These are phyloP conservation scores for Acipenser oxyrinchus DNA, from an alignment of 2,797 vertebrate genomes.

Conservation along the genomic window DNA sequence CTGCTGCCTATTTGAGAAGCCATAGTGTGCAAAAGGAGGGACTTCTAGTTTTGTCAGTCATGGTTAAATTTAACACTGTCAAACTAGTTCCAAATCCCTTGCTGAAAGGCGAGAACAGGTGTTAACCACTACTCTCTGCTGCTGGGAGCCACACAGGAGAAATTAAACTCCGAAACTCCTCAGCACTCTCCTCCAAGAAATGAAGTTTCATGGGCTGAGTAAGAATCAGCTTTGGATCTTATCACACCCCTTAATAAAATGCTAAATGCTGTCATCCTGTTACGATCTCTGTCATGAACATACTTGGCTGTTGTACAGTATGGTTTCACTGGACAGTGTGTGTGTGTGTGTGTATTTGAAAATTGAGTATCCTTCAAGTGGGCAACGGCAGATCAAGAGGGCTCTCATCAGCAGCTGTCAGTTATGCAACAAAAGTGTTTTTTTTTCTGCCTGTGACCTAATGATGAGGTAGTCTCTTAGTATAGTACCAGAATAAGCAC, in stretches of 20 bases:
- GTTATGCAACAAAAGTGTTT: not conserved
- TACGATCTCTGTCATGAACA: not conserved
- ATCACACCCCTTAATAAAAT: not conserved
- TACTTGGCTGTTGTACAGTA: not conserved
- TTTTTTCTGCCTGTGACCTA: not conserved
- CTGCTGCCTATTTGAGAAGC: not conserved
- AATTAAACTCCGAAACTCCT: slow-evolving; percentile 8
- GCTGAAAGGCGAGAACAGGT: slow-evolving; percentile 29
- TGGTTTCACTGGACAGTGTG: not conserved
- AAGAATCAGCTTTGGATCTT: not conserved
- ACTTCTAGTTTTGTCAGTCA: slow-evolving; percentile 21
- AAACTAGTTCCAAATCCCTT: slow-evolving; percentile 32
- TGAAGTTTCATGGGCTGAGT: slow-evolving; percentile 1
- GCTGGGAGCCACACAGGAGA: slow-evolving; percentile 27
- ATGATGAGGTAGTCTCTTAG: not conserved
- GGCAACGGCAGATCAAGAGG: not conserved
- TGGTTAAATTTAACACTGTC: slow-evolving; percentile 27
- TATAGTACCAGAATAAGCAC: not conserved
- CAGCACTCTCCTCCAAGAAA: not conserved
- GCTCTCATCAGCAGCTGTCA: not conserved
- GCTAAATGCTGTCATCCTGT: not conserved
- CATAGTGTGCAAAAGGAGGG: not conserved
- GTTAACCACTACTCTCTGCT: slow-evolving; percentile 26
- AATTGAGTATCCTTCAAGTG: not conserved
- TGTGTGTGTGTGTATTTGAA: not conserved